Base-by-base conservation (phyloP, 23 tunicate genomes). In the Trididemnum miniatum region DNA sequence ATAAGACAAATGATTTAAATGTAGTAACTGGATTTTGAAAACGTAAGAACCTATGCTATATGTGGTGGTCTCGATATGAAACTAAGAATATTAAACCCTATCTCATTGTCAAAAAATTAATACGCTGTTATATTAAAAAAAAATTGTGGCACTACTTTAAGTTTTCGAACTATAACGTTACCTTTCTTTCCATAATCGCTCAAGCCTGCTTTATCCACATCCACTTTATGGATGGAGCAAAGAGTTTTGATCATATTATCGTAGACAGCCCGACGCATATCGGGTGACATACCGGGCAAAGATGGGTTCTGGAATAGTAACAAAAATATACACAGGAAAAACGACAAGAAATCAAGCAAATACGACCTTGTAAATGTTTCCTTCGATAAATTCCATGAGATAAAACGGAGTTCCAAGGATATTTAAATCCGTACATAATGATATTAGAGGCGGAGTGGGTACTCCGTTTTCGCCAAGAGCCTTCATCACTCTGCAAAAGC, bases 331-430 rank as follows among this genome's bases (percentile, higher is more conserved):
- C 54, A 44, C 54, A 15, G 15, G 9, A 44, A 72, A 62, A 22
- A 24, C 24, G 34, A 44, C 54, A 64, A 9, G 31, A 4, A 26
- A 32, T 51, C 36, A 23, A 0, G 54, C 54, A 44, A 15, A 7
- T 7, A 9, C 9, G 15, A 77, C 96, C 72, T 91, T 91, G 75
- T 86, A 90, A 2, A 91, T 64, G 40, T 80, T 88, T 35, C 99
- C 99, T 66, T 69, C 22, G 1, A 91, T 80, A 52, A 81, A 77
- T 65, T 90, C 87, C 94, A 88, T 87, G 9, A 96, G n/a, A 76
- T 96, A 96, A 72, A 96, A 96, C 0, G 96, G 92, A 27, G 96
- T 96, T 79, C 96, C 99, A 1, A 90, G 51, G 34, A 96, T 72
- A 34, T 62, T 1, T 4, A 52, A 35, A 65, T 96, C 99, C 51